Evolutionary conservation across 2,888 invertebrate species (phyloP), one percentile per base, ranked within the genome.

Genomic region (Cristatella mucedo): DNA sequence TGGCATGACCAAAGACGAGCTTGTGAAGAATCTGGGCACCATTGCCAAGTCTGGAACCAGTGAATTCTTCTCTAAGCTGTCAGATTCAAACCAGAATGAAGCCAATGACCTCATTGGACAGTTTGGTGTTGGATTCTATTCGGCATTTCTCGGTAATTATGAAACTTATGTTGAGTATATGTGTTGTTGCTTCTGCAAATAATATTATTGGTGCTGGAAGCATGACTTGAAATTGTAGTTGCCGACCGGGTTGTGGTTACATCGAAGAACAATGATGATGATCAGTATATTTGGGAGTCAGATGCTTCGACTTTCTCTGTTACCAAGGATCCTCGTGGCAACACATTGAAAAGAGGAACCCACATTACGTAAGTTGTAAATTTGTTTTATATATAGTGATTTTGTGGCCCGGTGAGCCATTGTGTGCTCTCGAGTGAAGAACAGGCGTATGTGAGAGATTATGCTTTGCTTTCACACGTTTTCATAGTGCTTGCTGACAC

Each of bases 91-190:
- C 6, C 46, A 54, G 4, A 44, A 46, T 2, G 85, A 89, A 61
- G 75, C 83, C 70, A 86, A 81, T 63, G 95, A 97, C 69, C 82
- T 97, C 78, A 97, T 97, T 69, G 97, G 97, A 3, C 91, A 93
- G 69, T 99, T 99, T 71, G 97, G 97, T 62, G 97, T 99, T 50
- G 97, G 97, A 44, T 99, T 97, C 72, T 97, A 97, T 70, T 95
- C 95, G 0, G 80, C 91, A 2, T 97, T 97, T 72, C 74, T 87
- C 40, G 63, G 64, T 64, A 50, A 46, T 56, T 46, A 5, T 29
- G 7, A 15, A 6, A n/a, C 16, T 31, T 13, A 18, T 34, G 39
- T 40, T 30, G 5, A 11, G 22, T 7, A 19, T 19, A 21, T 22
- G 21, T 20, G 41, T 16, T 6, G 11, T 20, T n/a, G 20, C 6